These are phyloP conservation scores for Melinaea menophilus DNA, from an alignment of 2,888 invertebrate genomes.

Conservation along the genomic window DNA sequence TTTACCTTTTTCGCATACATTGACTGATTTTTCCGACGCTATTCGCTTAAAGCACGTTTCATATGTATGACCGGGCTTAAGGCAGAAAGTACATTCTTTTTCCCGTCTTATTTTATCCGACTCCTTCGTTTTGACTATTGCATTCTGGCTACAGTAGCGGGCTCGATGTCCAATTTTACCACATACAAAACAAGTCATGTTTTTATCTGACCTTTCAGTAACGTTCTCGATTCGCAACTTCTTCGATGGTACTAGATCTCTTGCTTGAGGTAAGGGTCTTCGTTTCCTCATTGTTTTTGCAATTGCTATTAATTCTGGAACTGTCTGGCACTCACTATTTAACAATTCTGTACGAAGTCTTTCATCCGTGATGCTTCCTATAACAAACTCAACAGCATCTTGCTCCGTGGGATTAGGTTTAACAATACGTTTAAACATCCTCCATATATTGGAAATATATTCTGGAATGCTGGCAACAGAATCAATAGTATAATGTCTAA, in stretches of 20 bases:
- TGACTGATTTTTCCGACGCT: conserved; percentile 27
- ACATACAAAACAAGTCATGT: neutral
- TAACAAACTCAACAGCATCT: conserved; percentile 1
- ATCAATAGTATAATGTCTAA: conserved; percentile 14
- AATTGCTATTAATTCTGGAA: neutral
- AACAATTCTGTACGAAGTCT: neutral
- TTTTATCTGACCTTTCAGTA: neutral
- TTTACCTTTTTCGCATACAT: conserved; percentile 14
- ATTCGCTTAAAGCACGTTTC: conserved; percentile 33
- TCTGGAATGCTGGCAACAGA: conserved; percentile 14
- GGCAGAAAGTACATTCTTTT: neutral
- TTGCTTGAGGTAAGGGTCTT: conserved; percentile 7
- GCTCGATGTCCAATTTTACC: neutral
- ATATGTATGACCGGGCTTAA: conserved; percentile 29
- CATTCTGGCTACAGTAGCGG: neutral
- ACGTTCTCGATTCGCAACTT: neutral
- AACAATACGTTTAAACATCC: conserved; percentile 21
- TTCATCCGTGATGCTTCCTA: neutral
- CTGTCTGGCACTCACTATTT: neutral
- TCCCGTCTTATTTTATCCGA: neutral
- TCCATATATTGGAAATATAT: conserved; percentile 21
- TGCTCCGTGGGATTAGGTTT: conserved; percentile 15
- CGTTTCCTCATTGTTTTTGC: no score
- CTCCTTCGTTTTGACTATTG: neutral
- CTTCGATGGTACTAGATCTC: conserved; percentile 17